Base-by-base conservation (phyloP, 2,888 invertebrate species). In the Linnaemya tessellans region DNA sequence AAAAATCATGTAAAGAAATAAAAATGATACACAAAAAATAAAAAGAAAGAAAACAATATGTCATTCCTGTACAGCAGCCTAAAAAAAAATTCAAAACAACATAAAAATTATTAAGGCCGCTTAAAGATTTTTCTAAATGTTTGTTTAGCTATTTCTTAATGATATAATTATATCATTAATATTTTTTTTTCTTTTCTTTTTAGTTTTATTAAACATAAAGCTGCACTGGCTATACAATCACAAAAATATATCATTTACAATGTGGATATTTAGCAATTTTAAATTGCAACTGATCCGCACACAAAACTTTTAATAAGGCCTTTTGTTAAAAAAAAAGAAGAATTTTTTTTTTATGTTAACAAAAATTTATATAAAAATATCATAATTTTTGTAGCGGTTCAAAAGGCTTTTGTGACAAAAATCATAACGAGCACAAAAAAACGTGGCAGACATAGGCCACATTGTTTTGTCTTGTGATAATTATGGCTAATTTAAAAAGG, bases 401-500 rank as follows among this genome's bases (percentile, higher is more conserved):
- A 41, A 11, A 58, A n/a, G 13, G 22, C 51, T 49, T 84, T 46
- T 71, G 20, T 67, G 18, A 49, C 15, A 20, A 60, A 73, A 67
- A 51, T 60, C 43, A 51, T 43, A 51, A 38, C 3, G 30, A 25
- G 20, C 15, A 54, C 1, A 41, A 35, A 35, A 73, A 71, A 20
- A 7, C 7, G 22, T 10, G 11, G 38, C 30, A 74, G 62, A 38
- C 65, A 20, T 0, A 54, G 35, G 1, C 73, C 41, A 62, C 62
- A 25, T 18, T 67, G 67, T 60, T 58, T 60, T 68, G 46, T 13
- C 68, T 82, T 85, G 82, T 71, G 60, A 85, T 85, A 85, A 82
- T 82, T 85, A 71, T 85, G 85, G 82, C 89, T 90, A 90, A 90
- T 91, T 90, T 90, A 90, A 90, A 90, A 90, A 91, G 89, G 90